Evolutionary conservation across 2,888 invertebrate species (phyloP), one percentile per base, ranked within the genome.

Genomic region (Drosophila atripex): DNA sequence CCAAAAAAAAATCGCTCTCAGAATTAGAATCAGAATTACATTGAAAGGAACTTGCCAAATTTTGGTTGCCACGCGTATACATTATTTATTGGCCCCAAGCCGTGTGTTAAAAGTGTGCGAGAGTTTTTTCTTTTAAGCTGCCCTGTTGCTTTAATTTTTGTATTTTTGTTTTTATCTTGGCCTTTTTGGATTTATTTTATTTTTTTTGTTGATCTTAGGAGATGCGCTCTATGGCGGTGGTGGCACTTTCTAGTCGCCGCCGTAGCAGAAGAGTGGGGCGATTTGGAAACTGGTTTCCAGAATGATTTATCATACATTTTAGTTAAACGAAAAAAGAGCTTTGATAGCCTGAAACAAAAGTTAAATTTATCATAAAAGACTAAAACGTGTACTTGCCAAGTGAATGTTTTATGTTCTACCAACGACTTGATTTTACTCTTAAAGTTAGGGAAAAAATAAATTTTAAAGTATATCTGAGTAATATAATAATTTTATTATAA

Each of bases 221-320:
- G 76, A 72, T 78, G 78, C 70, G 78, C 73, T 85, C 61, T 68
- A 86, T 69, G 75, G 66, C 56, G 66, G 52, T 32, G 87, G 74
- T 82, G 88, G 88, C 88, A 83, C 82, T 83, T 83, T 83, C 82
- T 88, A 83, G 88, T 86, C 63, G 71, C 79, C 63, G 77, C 76
- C 43, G 43, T 21, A 18, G 21, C 43, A 21, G 43, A 56, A 85
- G 78, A 71, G 73, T 82, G 73, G 55, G 38, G 46, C 49, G 77
- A 61, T 63, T 61, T 41, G 56, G 71, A 64, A 83, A 84, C 84
- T 64, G 87, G 84, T 84, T 84, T 80, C 64, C 61, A 59, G 60
- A 84, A 88, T 84, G 88, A 84, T 84, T 84, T 88, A 84, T 84
- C 88, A 76, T 85, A 77, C 85, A 78, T 86, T 84, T 80, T 84